Base-by-base conservation (phyloP, 2,888 invertebrate genomes). In the Diplolepis rosae region DNA sequence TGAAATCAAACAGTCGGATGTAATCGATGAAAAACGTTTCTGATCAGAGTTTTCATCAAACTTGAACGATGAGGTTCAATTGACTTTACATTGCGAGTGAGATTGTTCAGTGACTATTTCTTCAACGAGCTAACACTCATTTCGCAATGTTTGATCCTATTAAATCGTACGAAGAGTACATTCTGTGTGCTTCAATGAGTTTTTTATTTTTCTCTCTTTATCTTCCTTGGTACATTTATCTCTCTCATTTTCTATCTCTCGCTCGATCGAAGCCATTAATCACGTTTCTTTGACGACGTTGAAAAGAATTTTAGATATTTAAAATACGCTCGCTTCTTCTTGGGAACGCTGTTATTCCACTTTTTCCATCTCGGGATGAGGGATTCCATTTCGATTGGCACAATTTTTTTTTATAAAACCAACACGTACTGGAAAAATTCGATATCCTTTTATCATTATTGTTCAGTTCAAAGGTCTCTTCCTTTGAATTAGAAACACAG, bases 131-230 rank as follows among this genome's bases (percentile, higher is more conserved):
- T 75, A 79, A 77, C 76, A 74, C 74, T 74, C 70, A 66, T 76
- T 71, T 70, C 61, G 71, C 75, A 69, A 74, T 76, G 70, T 76
- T 75, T 75, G 77, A 76, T 76, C 73, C 70, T 71, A 76, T 76
- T 70, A 68, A 71, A 65, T 65, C 52, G 72, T 70, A 56, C 54
- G 66, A 50, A 65, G 35, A 69, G 69, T 61, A 61, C 61, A 69
- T 50, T 69, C 61, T 48, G 65, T 61, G 50, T 35, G 39, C 61
- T 56, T 51, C 69, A 24, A 68, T 61, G 61, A n/a, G 7, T 39
- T 24, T 7, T 6, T 35, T 35, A 35, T 61, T 61, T 61, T 35
- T n/a, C 7, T 61, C 35, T 61, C 24, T 61, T 1, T 61, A 22
- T 61, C 24, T 61, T n/a, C 22, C 13, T 11, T 24, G n/a, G 24